These are phyloP conservation scores for Nannospalax galili DNA, from an alignment of 2,113 vertebrate genomes.

Conservation along the genomic window DNA sequence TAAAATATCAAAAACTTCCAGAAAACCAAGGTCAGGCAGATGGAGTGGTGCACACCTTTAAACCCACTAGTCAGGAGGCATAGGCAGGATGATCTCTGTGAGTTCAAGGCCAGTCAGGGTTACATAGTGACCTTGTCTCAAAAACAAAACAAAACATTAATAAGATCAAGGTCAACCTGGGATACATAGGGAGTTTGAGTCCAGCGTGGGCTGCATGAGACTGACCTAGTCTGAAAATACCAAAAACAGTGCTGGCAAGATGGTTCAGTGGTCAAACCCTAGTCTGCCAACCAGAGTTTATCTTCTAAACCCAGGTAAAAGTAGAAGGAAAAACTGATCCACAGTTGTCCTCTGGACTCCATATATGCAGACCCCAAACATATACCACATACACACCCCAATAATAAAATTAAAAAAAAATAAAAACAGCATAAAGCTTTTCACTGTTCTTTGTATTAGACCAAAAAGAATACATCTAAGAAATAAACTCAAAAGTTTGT, in stretches of 20 bases:
- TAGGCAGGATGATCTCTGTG: neutral
- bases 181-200: no score
- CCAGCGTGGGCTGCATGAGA: neutral
- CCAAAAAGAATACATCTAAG: neutral
- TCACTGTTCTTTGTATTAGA: neutral
- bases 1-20: no score
- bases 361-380: no score
- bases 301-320: neutral
- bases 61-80: neutral
- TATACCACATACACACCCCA: no score
- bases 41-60: neutral
- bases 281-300: neutral
- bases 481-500: conserved; percentile 15
- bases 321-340: no score
- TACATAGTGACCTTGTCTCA: neutral
- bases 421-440: neutral
- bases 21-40: no score
- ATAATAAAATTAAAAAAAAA: neutral
- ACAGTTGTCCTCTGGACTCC: no score
- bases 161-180: no score
- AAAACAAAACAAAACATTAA: neutral
- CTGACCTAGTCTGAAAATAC: neutral
- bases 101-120: neutral
- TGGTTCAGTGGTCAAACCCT: neutral
- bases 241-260: neutral